Conservation (phyloP, 37 sponge, comb jelly and placozoan genomes). For the Amphimedon queenslandica region DNA sequence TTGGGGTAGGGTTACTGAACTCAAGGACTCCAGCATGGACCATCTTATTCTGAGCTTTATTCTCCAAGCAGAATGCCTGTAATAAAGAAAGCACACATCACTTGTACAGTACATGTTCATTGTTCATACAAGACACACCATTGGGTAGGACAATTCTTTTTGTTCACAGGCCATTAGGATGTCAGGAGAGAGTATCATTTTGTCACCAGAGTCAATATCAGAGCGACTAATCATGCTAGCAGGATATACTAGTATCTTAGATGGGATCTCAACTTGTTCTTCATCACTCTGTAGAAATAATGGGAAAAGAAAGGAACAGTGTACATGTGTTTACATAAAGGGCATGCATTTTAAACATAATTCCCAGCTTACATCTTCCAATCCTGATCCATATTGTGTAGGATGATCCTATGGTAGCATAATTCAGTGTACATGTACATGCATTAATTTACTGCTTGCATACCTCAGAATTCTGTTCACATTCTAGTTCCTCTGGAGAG, state of each 20-base stretch:
- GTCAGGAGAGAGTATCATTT: slow-evolving; percentile 57
- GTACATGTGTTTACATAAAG: too few species aligned
- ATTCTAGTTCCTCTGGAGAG: neutral
- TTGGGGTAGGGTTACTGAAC: slow-evolving; percentile 41
- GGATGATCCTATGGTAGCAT: too few species aligned
- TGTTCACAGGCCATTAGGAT: slow-evolving; percentile 66
- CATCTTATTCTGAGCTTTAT: slow-evolving; percentile 8
- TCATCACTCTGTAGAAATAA: too few species aligned
- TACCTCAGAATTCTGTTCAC: too few species aligned
- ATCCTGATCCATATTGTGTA: too few species aligned
- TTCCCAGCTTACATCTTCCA: too few species aligned
- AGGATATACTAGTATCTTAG: slow-evolving; percentile 19
- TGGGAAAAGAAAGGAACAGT: too few species aligned
- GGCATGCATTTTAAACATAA: too few species aligned
- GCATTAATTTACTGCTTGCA: too few species aligned
- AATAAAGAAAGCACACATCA: neutral
- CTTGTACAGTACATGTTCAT: neutral
- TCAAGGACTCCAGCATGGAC: slow-evolving; percentile 62
- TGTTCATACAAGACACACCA: slow-evolving; percentile 11
- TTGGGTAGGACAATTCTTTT: slow-evolving; percentile 52
- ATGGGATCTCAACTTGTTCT: slow-evolving; percentile 38
- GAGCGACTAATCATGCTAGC: slow-evolving; percentile 24
- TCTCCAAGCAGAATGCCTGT: slow-evolving; percentile 48
- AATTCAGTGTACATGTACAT: too few species aligned
- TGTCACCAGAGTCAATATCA: slow-evolving; percentile 54